Percentiles rank a stretch among this genome's conserved stretches.
Conservation (phyloP, 2,888 invertebrate genomes). For the Rapana venosa region DNA sequence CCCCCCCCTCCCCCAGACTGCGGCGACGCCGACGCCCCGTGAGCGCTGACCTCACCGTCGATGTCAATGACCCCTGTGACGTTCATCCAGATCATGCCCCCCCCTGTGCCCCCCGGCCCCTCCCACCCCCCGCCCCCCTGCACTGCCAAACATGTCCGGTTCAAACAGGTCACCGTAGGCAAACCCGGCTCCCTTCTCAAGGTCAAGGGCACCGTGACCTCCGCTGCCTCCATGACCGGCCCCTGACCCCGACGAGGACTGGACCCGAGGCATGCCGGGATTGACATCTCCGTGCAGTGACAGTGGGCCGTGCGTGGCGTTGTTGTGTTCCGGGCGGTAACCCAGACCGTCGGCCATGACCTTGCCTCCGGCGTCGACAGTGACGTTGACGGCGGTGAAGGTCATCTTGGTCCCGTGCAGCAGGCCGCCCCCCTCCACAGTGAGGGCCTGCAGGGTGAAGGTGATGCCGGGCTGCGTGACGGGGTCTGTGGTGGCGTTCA, state of each 20-base stretch:
- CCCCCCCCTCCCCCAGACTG: slow-evolving; percentile 61
- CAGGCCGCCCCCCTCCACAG: slow-evolving; percentile 67
- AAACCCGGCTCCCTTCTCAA: slow-evolving; percentile 54
- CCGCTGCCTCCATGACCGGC: slow-evolving; percentile 67
- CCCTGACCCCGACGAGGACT: slow-evolving; percentile 52
- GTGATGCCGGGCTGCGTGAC: slow-evolving; percentile 61
- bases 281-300: slow-evolving; percentile 66
- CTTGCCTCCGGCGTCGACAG: slow-evolving; percentile 65
- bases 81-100: slow-evolving; percentile 69
- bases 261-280: slow-evolving; percentile 54
- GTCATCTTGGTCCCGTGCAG: slow-evolving; percentile 63
- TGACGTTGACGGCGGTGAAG: slow-evolving; percentile 61
- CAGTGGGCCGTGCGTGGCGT: slow-evolving; percentile 54
- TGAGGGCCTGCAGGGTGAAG: slow-evolving; percentile 55
- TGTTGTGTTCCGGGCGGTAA: slow-evolving; percentile 58
- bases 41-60: slow-evolving; percentile 65
- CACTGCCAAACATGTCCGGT: slow-evolving; percentile 64
- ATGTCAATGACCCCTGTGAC: slow-evolving; percentile 65
- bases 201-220: slow-evolving; percentile 53
- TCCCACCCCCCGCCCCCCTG: slow-evolving; percentile 57
- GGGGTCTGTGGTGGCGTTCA: slow-evolving; percentile 66
- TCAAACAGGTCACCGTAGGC: slow-evolving; percentile 69
- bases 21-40: slow-evolving; percentile 55
- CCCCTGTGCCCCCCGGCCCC: slow-evolving; percentile 59
- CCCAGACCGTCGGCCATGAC: slow-evolving; percentile 65